Percentiles rank a stretch among this genome's conserved stretches.
Conservation (phyloP, 2,888 invertebrate species). For the Caenorhabditis plicata region DNA sequence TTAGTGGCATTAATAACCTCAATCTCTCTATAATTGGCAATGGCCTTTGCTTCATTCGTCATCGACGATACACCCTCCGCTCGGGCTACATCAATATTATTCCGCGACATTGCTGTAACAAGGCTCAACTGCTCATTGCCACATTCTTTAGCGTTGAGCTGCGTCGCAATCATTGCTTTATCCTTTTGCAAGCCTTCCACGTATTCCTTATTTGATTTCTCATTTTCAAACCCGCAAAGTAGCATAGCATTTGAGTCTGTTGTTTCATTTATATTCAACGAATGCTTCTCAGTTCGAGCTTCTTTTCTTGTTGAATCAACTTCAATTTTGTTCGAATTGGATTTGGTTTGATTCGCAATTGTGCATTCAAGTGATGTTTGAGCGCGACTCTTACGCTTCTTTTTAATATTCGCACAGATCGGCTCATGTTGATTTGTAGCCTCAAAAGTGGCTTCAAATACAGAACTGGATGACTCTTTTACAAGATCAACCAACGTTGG, state of each 20-base stretch:
- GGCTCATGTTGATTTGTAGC: slow-evolving; percentile 40
- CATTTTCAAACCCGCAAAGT: slow-evolving; percentile 49
- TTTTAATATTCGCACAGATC: slow-evolving; percentile 12
- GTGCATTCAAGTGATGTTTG: slow-evolving; percentile 32
- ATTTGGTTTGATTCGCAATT: slow-evolving; percentile 26
- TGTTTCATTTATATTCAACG: slow-evolving; percentile 35
- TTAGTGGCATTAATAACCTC: slow-evolving; percentile 41
- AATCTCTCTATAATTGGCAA: slow-evolving; percentile 32
- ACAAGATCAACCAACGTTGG: slow-evolving; percentile 52
- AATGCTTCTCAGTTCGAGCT: slow-evolving; percentile 16
- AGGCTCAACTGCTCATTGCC: slow-evolving; percentile 42
- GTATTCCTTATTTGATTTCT: slow-evolving; percentile 28
- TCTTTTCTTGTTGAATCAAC: slow-evolving; percentile 13
- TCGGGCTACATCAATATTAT: slow-evolving; percentile 22
- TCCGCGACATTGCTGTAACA: slow-evolving; percentile 23
- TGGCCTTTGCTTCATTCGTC: slow-evolving; percentile 20
- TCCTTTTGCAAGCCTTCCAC: slow-evolving; percentile 20
- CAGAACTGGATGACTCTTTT: slow-evolving; percentile 57
- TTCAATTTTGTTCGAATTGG: slow-evolving; percentile 26
- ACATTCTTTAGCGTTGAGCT: slow-evolving; percentile 30
- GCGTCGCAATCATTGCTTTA: slow-evolving; percentile 16
- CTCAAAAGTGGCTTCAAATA: slow-evolving; percentile 59
- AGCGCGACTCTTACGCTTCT: too few relatives aligned
- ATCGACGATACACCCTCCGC: slow-evolving; percentile 37
- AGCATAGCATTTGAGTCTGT: slow-evolving; percentile 50